phyloP scores from a whole-genome alignment of 2,797 vertebrate species.

The Tenualosa ilisha region DNA sequence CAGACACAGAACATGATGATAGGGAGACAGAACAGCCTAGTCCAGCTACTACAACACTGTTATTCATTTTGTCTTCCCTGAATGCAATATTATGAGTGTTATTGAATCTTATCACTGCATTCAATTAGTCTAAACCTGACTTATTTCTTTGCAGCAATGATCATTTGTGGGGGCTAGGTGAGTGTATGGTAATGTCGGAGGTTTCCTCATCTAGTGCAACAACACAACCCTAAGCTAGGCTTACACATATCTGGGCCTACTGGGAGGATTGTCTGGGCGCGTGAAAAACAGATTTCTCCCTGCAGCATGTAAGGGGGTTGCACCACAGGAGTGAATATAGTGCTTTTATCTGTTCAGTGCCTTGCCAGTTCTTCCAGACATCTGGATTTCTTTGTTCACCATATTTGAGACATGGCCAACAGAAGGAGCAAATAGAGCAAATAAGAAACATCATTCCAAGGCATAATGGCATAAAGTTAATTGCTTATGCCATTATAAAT shows the following conservation, averaged over 20 bases:
- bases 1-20: not conserved
- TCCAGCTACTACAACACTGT: not conserved
- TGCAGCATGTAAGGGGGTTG: not conserved
- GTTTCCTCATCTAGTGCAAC: not conserved
- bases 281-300: conserved; percentile 12
- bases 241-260: not conserved
- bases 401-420: conserved; percentile 14
- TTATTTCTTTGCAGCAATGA: not conserved
- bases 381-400: conserved; percentile 20
- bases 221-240: not conserved
- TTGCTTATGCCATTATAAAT: not conserved
- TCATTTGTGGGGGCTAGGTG: not conserved
- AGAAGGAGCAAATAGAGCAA: not conserved
- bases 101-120: not conserved
- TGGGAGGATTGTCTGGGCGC: not conserved
- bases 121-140: not conserved
- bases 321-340: not conserved
- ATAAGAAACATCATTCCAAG: not conserved
- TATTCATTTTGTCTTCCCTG: not conserved
- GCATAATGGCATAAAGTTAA: not conserved
- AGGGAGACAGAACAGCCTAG: not conserved
- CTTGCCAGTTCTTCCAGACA: conserved; percentile 8
- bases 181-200: not conserved
- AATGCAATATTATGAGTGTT: not conserved
- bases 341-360: not conserved